A percentile compares a stretch with the other conserved stretches of the same genome.
phyloP scores from a whole-genome alignment of 2,113 vertebrate species.

The Cavia aperea region DNA sequence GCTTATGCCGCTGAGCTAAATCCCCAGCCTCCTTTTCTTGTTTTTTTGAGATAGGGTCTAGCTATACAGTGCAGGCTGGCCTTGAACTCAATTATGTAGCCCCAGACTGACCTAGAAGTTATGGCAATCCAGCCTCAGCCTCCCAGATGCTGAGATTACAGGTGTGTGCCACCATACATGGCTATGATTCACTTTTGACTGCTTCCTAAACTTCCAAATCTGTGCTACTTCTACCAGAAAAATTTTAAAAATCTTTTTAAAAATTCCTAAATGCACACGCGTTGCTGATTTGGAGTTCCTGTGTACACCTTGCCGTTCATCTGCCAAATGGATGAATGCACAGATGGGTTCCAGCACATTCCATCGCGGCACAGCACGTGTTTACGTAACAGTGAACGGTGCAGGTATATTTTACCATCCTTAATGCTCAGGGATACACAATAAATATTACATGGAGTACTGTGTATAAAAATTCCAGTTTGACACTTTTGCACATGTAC shows the following conservation, averaged over 20 bases:
- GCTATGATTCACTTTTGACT: neutral
- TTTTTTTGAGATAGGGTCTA: neutral
- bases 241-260: neutral
- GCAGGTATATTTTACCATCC: neutral
- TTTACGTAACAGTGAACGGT: neutral
- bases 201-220: neutral
- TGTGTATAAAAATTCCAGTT: neutral
- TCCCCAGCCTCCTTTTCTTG: too few relatives aligned
- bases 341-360: neutral
- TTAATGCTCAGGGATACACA: neutral
- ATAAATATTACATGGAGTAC: neutral
- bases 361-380: neutral
- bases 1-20: too few relatives aligned
- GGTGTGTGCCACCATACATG: neutral
- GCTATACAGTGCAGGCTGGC: neutral
- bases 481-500: neutral
- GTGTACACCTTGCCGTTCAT: neutral
- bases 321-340: neutral
- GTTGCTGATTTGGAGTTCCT: neutral
- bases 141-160: neutral
- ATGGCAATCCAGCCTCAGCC: neutral
- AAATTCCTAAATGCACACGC: neutral
- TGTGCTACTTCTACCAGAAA: neutral
- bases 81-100: neutral
- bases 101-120: neutral